Conservation (phyloP, 2,797 vertebrate species). For the Lemur catta region DNA sequence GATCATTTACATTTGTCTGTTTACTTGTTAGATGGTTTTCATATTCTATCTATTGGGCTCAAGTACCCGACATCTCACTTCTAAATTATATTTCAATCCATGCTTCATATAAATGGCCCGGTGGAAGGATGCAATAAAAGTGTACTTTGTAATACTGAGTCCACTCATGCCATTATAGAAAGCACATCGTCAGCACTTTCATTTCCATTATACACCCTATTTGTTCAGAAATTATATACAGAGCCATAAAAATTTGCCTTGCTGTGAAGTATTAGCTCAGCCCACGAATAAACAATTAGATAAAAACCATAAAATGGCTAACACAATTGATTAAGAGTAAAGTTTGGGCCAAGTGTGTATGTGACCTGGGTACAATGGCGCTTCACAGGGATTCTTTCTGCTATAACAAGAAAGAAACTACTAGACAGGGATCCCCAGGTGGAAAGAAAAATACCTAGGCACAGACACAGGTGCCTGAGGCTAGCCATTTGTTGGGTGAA, state of each 20-base stretch:
- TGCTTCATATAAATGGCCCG: constrained; percentile 47
- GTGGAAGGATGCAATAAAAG: constrained; percentile 57
- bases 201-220: constrained; percentile 58
- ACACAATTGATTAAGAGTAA: constrained; percentile 57
- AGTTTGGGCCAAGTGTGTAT: neutral
- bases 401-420: neutral
- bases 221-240: constrained; percentile 68
- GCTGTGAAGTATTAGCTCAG: constrained; percentile 57
- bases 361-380: constrained; percentile 35
- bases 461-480: neutral
- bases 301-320: constrained; percentile 61
- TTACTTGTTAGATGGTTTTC: constrained; percentile 33
- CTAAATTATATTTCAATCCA: constrained; percentile 67
- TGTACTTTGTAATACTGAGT: neutral
- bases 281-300: constrained; percentile 63
- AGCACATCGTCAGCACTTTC: constrained; percentile 68
- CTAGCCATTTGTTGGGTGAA: neutral
- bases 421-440: neutral
- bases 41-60: constrained; percentile 4
- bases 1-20: constrained; percentile 56
- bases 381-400: neutral
- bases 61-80: constrained; percentile 44
- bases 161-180: constrained; percentile 63
- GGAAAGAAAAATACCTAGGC: neutral
- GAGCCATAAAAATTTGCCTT: constrained; percentile 60